Base-by-base conservation (phyloP, 2,797 vertebrate genomes). In the Dipus sagitta region DNA sequence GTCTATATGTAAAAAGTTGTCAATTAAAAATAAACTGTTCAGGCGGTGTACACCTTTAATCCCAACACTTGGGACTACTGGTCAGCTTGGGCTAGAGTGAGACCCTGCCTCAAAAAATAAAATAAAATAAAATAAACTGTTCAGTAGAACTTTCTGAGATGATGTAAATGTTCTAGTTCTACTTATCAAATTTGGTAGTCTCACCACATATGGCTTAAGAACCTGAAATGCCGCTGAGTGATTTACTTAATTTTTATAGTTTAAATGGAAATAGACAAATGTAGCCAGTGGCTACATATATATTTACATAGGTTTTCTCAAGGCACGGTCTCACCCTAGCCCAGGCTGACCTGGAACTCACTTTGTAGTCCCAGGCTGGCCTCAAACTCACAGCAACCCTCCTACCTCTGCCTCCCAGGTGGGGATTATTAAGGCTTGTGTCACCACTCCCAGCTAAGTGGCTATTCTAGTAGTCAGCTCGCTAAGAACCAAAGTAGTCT, bases 191-290 rank as follows among this genome's bases (percentile, higher is more conserved):
- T 26, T 64, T 14, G 38, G 52, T 11, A 89, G 72, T 60, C 71
- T 70, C 42, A 38, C 86, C 88, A 79, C 0, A 17, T n/a, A 14
- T 34, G 80, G 78, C n/a, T 93, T 77, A 11, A 80, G 58, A 32
- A 83, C 74, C 62, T 92, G 47, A 89, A 83, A 83, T 71, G 23
- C 42, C 77, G 72, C 77, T 84, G 9, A n/a, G 14, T 76, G 54
- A 76, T 89, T 90, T 38, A 81, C 52, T 67, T 47, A 23, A 93
- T 86, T 88, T 87, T 75, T 90, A 87, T 65, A 86, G 85, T 54
- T 89, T 58, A 90, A 86, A 86, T n/a, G 78, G 64, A 80, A 74
- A 88, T 54, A 79, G 54, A 38, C 23, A 89, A 15, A 91, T 6
- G 76, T 78, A 87, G 77, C 67, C 86, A 52, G 9, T 58, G 54